phyloP scores from a whole-genome alignment of 2,797 vertebrate species.

The Sorex maritimensis region DNA sequence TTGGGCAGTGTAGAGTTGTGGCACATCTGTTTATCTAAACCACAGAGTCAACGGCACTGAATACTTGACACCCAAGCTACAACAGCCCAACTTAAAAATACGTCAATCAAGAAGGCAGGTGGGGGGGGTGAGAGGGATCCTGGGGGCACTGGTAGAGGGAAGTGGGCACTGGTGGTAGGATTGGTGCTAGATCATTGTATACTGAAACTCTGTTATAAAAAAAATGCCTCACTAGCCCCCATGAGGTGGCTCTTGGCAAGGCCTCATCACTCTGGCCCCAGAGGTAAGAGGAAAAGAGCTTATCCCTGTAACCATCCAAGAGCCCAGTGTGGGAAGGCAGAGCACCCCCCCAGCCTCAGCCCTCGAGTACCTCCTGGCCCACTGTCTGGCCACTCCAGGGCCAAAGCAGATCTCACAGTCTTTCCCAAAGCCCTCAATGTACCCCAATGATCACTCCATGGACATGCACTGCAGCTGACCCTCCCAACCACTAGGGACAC shows the following conservation, averaged over 20 bases:
- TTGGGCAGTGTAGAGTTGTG: no score
- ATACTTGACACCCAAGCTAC: no score
- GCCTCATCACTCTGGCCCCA: background rate
- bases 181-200: no score
- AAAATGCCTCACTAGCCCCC: background rate
- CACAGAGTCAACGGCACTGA: no score
- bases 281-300: background rate
- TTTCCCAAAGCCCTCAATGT: background rate
- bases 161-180: no score
- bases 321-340: background rate
- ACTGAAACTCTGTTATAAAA: no score
- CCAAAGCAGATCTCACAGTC: background rate
- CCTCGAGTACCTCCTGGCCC: background rate
- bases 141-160: no score
- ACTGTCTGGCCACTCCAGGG: background rate
- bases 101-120: no score
- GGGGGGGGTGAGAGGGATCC: no score
- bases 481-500: background rate
- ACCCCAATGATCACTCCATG: background rate
- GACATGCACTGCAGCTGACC: background rate
- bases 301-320: background rate
- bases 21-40: no score
- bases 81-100: no score
- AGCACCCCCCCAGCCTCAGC: background rate
- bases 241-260: background rate